phyloP scores from a whole-genome alignment of 2,888 invertebrate genomes.

The Synergus itoensis region DNA sequence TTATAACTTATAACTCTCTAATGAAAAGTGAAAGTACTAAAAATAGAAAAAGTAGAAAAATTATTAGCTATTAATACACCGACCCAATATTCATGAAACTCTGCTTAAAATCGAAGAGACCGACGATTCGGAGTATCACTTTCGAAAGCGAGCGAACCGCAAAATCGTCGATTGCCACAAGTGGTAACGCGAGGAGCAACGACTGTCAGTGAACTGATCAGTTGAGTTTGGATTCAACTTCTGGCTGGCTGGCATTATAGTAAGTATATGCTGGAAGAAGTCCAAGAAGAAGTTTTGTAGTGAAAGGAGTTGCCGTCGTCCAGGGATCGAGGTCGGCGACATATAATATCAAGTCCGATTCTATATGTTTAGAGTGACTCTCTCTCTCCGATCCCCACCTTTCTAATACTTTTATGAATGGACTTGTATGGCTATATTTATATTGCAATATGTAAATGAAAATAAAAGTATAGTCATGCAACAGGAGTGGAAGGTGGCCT shows the following conservation, averaged over 20 bases:
- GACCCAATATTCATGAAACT: neutral
- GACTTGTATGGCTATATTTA: slow-evolving; percentile 26
- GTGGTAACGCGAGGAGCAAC: slow-evolving; percentile 45
- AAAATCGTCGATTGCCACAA: slow-evolving; percentile 13
- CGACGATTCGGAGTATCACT: slow-evolving; percentile 7
- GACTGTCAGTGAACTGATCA: slow-evolving; percentile 49
- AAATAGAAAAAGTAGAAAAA: neutral
- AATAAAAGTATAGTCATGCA: slow-evolving; percentile 61
- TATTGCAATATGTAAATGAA: slow-evolving; percentile 50
- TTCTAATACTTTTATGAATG: slow-evolving; percentile 25
- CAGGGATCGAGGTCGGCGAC: slow-evolving; percentile 73
- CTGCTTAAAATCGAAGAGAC: neutral
- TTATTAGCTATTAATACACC: neutral
- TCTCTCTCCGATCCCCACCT: slow-evolving; percentile 52
- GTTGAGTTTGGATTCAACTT: slow-evolving; percentile 50
- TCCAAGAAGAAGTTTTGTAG: slow-evolving; percentile 72
- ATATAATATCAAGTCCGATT: slow-evolving; percentile 48
- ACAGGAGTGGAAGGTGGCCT: slow-evolving; percentile 51
- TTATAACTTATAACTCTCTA: neutral
- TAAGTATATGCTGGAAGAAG: slow-evolving; percentile 61
- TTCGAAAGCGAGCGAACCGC: slow-evolving; percentile 37
- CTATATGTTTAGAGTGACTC: slow-evolving; percentile 8
- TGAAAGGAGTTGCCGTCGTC: slow-evolving; percentile 73
- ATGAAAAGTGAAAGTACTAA: neutral
- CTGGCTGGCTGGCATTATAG: slow-evolving; percentile 44